These are phyloP conservation scores for Siphonodentalium dalli DNA, from an alignment of 2,888 invertebrate genomes.

Conservation along the genomic window DNA sequence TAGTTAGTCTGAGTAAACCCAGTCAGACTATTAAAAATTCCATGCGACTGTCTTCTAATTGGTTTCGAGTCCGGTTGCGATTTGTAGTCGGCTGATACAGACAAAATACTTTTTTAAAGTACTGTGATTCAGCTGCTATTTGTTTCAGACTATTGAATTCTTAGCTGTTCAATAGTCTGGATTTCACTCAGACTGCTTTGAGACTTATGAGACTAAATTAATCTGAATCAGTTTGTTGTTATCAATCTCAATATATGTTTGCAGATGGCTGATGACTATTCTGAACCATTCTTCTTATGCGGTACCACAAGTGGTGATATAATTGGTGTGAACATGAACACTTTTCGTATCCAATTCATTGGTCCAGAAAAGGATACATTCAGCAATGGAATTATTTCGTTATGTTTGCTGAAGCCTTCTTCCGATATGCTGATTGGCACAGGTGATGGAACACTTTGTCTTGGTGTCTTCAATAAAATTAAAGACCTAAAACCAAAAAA, in stretches of 20 bases:
- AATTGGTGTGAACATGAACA: constrained; percentile 63
- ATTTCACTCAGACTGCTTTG: no score
- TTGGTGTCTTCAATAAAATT: constrained; percentile 16
- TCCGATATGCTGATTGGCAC: constrained; percentile 75
- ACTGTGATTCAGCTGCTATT: no score
- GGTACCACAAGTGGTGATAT: constrained; percentile 86
- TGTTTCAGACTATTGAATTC: no score
- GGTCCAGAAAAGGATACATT: constrained; percentile 59
- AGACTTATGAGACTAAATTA: no score
- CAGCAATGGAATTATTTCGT: constrained; percentile 61
- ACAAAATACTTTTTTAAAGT: no score
- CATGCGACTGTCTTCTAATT: no score
- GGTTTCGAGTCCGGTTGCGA: no score
- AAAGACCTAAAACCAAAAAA: constrained; percentile 13
- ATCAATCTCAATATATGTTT: no score
- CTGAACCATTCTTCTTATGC: constrained; percentile 80
- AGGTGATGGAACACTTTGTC: constrained; percentile 79
- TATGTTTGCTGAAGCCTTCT: constrained; percentile 54
- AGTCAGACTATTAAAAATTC: no score
- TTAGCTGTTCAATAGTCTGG: no score
- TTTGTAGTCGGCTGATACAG: no score
- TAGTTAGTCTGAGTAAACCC: no score
- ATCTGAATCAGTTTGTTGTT: constrained; percentile 1
- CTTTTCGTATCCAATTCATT: constrained; percentile 53
- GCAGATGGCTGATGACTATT: constrained; percentile 69